These are phyloP conservation scores for Gonioctena quinquepunctata DNA, from an alignment of 1,140 invertebrate species.

Conservation along the genomic window DNA sequence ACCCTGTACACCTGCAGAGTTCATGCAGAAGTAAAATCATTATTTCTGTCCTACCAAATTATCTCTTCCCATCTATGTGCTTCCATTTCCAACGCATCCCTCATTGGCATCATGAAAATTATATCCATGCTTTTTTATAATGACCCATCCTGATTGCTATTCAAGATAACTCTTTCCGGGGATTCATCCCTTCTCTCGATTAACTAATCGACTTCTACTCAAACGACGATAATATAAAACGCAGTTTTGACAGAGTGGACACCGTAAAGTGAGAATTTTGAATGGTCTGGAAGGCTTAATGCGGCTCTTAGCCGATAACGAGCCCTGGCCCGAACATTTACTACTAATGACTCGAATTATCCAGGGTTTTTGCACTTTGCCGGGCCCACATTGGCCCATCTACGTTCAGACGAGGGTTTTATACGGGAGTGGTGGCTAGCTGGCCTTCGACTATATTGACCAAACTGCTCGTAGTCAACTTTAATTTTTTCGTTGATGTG, in stretches of 20 bases:
- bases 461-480: background rate
- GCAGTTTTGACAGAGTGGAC: conserved; percentile 1
- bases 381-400: background rate
- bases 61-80: no score
- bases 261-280: conserved; percentile 15
- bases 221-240: background rate
- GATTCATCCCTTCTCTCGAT: background rate
- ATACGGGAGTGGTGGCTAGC: background rate
- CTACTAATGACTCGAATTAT: conserved; percentile 14
- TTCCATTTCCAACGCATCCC: no score
- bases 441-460: background rate
- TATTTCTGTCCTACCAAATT: no score
- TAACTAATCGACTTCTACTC: background rate
- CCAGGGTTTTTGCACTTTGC: conserved; percentile 9
- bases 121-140: no score
- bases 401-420: conserved; percentile 11
- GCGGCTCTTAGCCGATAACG: conserved; percentile 13
- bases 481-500: background rate
- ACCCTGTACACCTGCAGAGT: no score
- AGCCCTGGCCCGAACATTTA: conserved; percentile 15
- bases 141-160: no score
- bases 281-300: conserved; percentile 4
- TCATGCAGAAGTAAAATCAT: no score
- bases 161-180: no score
- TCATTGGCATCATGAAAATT: no score